Evolutionary conservation across 2,113 vertebrate genomes (phyloP).

Genomic region (Chitala chitala): DNA sequence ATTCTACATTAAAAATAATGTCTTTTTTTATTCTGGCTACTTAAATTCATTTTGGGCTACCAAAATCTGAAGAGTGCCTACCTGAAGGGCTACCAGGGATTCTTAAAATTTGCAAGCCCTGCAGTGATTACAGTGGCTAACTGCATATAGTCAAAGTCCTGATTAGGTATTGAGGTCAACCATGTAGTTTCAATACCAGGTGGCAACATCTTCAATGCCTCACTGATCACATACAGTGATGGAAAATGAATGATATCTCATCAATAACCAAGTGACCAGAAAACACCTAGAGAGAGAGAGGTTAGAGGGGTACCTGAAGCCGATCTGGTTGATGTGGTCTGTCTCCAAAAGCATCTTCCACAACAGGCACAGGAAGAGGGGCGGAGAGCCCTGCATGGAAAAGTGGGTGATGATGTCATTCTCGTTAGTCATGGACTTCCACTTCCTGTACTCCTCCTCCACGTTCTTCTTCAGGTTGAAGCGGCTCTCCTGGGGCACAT

Average conservation of each 20-base stretch:
- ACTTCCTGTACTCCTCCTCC: constrained; percentile 96
- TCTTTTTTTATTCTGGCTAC: too few relatives aligned
- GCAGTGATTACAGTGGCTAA: too few relatives aligned
- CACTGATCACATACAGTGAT: not conserved
- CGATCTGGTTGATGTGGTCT: constrained; percentile 96
- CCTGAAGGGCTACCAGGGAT: too few relatives aligned
- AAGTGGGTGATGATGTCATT: constrained; percentile 95
- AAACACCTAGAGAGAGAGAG: not conserved
- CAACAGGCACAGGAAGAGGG: constrained; percentile 91
- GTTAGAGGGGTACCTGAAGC: constrained; percentile 72
- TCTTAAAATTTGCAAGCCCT: too few relatives aligned
- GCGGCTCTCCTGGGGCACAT: constrained; percentile 94
- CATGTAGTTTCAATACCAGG: not conserved
- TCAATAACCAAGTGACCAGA: not conserved
- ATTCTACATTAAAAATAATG: too few relatives aligned
- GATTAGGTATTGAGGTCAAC: too few relatives aligned
- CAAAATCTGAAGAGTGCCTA: too few relatives aligned
- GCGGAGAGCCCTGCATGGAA: constrained; percentile 84
- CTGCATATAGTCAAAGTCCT: too few relatives aligned
- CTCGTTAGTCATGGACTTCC: constrained; percentile 97
- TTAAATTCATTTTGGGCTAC: too few relatives aligned
- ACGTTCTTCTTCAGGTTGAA: constrained; percentile 99
- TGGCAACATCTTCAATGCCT: not conserved
- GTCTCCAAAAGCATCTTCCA: constrained; percentile 99
- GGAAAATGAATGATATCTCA: not conserved